phyloP scores from a whole-genome alignment of 2,888 invertebrate genomes.

The Malthinus flaveolus region DNA sequence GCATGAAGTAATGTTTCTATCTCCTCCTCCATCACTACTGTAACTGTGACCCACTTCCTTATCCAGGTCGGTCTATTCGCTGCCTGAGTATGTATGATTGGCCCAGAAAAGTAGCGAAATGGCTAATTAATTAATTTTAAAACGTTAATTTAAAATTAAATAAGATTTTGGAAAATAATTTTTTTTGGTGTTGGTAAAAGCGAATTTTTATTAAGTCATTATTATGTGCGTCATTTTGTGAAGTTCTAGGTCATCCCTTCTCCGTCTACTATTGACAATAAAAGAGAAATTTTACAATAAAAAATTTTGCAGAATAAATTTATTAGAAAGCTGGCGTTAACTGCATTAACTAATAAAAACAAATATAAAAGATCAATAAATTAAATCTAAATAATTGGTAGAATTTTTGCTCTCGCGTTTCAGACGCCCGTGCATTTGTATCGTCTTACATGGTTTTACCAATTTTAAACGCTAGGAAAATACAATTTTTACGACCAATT shows the following conservation, averaged over 20 bases:
- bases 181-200: neutral
- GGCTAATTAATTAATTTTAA: conserved; percentile 9
- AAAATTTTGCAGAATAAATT: conserved; percentile 21
- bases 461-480: no score
- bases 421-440: no score
- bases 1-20: conserved; percentile 39
- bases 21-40: conserved; percentile 45
- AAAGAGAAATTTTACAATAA: conserved; percentile 28
- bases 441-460: no score
- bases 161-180: neutral
- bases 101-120: conserved; percentile 45
- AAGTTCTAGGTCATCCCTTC: conserved; percentile 27
- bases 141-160: conserved; percentile 2
- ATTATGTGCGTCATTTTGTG: conserved; percentile 3
- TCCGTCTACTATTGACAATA: conserved; percentile 16
- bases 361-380: neutral
- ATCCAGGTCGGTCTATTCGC: conserved; percentile 52
- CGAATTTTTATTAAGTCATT: conserved; percentile 4
- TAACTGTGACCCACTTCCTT: conserved; percentile 53
- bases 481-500: no score
- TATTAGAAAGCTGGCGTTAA: conserved; percentile 29
- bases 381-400: no score
- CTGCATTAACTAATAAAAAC: conserved; percentile 16
- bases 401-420: no score
- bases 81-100: conserved; percentile 47